Base-by-base conservation (phyloP, 2,888 invertebrate species). In the Erannis defoliaria region DNA sequence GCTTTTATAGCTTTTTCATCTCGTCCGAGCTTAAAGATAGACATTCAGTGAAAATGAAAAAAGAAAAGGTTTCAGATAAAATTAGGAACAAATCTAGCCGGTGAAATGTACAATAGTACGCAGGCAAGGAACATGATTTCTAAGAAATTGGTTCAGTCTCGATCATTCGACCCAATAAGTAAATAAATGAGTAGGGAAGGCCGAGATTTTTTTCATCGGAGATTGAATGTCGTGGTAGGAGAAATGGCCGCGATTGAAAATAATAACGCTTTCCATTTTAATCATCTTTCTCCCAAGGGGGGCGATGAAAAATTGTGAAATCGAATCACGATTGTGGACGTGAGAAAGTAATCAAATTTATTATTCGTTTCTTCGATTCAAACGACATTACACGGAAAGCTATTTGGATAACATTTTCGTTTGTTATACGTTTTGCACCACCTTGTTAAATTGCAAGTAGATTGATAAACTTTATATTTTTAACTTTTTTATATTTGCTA, bases 301-400 rank as follows among this genome's bases (percentile, higher is more conserved):
- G 76, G 78, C 74, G 80, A 72, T 81, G 79, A 84, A 84, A 85
- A 87, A 88, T 89, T 88, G 82, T 82, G 81, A 77, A 89, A 90
- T 85, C 90, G 81, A 87, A 87, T 89, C 90, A 91, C 89, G 89
- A 81, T 77, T 80, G 84, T 82, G 88, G 85, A 89, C 89, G 89
- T 87, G 89, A 87, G 86, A 89, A 88, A 83, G 88, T 90, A 90
- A 91, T 90, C 89, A 88, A 89, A 89, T 90, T 86, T 89, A 89
- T 89, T 89, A 89, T 91, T 85, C 86, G 83, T 80, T 84, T 86
- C 85, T 85, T 82, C 85, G 80, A 84, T 82, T 81, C 78, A 79
- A 79, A 75, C 76, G 84, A 84, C 80, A 79, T 82, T 84, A 80
- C 76, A 83, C 72, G 79, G 79, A 82, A 82, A 82, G 80, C 81